phyloP scores from a whole-genome alignment of 2,113 vertebrate species.

The zebrafish (Danio rerio) region DNA sequence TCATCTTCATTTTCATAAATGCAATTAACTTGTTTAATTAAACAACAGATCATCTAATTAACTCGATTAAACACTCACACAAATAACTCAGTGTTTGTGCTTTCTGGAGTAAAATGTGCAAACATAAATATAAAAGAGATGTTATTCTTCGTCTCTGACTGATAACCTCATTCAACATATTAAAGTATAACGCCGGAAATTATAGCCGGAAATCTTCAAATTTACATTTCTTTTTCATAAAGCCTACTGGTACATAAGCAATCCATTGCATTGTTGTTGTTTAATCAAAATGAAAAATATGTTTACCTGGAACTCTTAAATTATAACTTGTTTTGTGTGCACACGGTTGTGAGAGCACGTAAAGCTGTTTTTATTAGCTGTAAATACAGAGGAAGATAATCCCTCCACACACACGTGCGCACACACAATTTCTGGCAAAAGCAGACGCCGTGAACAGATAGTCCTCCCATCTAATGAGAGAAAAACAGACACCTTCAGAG shows the following conservation, averaged over 20 bases:
- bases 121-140: not conserved
- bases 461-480: not conserved
- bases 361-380: slow-evolving; percentile 34
- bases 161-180: not conserved
- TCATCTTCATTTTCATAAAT: not conserved
- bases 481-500: slow-evolving; percentile 13
- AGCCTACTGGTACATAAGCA: not conserved
- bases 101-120: not conserved
- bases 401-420: slow-evolving; percentile 3
- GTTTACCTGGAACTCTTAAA: slow-evolving; percentile 23
- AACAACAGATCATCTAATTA: not conserved
- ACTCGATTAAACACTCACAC: not conserved
- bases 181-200: not conserved
- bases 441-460: slow-evolving; percentile 11
- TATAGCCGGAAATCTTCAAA: not conserved
- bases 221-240: slow-evolving; percentile 15
- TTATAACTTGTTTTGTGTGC: slow-evolving; percentile 10
- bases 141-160: slow-evolving; percentile 6
- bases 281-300: slow-evolving; percentile 26
- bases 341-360: slow-evolving; percentile 7
- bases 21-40: not conserved
- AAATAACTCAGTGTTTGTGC: not conserved
- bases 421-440: slow-evolving; percentile 31
- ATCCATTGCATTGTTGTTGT: slow-evolving; percentile 11
- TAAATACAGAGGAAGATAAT: slow-evolving; percentile 27